Evolutionary conservation across 2,797 vertebrate genomes (phyloP).

Genomic region (Propithecus perrieri): DNA sequence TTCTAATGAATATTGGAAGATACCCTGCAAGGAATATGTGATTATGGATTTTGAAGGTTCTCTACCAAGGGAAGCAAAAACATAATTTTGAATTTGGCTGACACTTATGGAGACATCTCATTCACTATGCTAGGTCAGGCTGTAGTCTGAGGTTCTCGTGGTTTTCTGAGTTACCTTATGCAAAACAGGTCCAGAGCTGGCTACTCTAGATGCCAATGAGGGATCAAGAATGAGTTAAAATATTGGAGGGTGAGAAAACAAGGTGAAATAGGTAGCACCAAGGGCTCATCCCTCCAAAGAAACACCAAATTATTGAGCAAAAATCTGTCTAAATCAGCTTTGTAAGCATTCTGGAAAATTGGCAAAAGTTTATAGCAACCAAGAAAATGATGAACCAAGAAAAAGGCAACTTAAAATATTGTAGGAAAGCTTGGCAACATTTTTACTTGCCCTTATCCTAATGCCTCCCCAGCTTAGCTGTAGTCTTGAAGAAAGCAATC

Average conservation of each 20-base stretch:
- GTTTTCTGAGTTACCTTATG: not conserved
- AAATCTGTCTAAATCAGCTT: not conserved
- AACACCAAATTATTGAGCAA: not conserved
- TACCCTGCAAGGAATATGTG: not conserved
- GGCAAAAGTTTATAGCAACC: not conserved
- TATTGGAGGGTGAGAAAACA: not conserved
- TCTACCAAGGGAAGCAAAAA: not conserved
- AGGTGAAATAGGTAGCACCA: not conserved
- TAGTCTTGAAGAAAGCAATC: not conserved
- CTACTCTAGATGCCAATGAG: not conserved
- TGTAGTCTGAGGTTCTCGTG: not conserved
- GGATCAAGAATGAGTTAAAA: not conserved
- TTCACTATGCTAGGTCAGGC: not conserved
- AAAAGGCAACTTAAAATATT: not conserved
- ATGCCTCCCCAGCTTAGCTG: not conserved
- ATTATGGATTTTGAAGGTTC: not conserved
- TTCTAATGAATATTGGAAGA: not conserved
- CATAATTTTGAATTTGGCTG: not conserved
- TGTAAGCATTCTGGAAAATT: not conserved
- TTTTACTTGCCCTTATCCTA: not conserved
- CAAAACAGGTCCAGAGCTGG: not conserved
- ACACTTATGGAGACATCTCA: not conserved
- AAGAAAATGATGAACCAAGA: not conserved
- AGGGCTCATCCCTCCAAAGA: not conserved
- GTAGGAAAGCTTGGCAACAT: not conserved